Evolutionary conservation across 2,888 invertebrate genomes (phyloP).

Genomic region (Steromphala cineraria): DNA sequence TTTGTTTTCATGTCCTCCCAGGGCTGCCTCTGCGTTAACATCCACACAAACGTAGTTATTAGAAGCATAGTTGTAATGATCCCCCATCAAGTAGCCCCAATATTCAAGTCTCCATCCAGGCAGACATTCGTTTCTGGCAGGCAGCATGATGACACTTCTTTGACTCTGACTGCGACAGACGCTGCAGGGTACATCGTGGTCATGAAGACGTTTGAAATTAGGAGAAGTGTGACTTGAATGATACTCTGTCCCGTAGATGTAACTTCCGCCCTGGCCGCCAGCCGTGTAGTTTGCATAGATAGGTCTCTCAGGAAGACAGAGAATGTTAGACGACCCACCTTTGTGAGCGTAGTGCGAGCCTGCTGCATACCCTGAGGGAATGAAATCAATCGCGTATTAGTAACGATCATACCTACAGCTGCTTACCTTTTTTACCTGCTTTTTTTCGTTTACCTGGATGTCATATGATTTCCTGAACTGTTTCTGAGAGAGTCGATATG

Average conservation of each 20-base stretch:
- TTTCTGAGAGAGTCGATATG: too few relatives aligned
- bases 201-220: slow-evolving; percentile 12
- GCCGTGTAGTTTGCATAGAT: slow-evolving; percentile 3
- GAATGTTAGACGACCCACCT: slow-evolving; percentile 25
- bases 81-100: slow-evolving; percentile 27
- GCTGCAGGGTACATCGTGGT: slow-evolving; percentile 41
- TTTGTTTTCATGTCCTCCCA: slow-evolving; percentile 6
- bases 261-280: neutral
- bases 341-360: slow-evolving; percentile 14
- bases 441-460: too few relatives aligned
- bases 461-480: too few relatives aligned
- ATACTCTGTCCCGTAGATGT: slow-evolving; percentile 35
- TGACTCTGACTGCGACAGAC: slow-evolving; percentile 28
- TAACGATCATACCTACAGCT: too few relatives aligned
- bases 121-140: slow-evolving; percentile 32
- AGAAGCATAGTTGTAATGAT: slow-evolving; percentile 23
- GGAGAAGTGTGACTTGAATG: neutral
- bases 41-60: slow-evolving; percentile 35
- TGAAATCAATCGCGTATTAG: too few relatives aligned
- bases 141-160: slow-evolving; percentile 32
- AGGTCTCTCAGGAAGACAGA: slow-evolving; percentile 30
- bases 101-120: slow-evolving; percentile 36
- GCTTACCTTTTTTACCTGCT: too few relatives aligned
- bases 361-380: slow-evolving; percentile 32
- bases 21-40: slow-evolving; percentile 26